Conservation (phyloP, 53 echinoderm and acorn worm species). For the Temnopleurus reevesii region DNA sequence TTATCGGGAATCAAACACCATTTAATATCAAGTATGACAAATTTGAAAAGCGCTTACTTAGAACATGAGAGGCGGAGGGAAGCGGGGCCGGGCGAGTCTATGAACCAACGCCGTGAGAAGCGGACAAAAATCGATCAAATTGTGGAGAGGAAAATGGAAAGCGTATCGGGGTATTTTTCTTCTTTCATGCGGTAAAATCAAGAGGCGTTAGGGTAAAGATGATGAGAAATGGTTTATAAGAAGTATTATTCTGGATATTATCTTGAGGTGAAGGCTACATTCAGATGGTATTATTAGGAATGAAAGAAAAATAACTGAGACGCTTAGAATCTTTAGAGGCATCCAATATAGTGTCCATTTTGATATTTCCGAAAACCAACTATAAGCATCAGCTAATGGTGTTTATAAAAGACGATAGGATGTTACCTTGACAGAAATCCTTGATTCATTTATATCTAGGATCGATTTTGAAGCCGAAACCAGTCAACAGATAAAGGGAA, state of each 20-base stretch:
- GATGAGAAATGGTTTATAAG: background rate
- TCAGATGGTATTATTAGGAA: background rate
- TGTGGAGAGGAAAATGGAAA: background rate
- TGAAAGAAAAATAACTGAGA: background rate
- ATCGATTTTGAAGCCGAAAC: too few species aligned
- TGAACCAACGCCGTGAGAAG: background rate
- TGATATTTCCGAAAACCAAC: too few species aligned
- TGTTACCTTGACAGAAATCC: too few species aligned
- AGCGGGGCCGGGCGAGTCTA: background rate
- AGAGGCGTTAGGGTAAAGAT: background rate
- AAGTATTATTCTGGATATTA: too few species aligned
- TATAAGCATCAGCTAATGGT: too few species aligned
- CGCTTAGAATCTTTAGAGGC: background rate
- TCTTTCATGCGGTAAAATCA: background rate
- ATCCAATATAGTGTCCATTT: too few species aligned
- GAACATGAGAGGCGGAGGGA: background rate
- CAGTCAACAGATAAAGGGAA: too few species aligned
- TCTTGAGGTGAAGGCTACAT: background rate
- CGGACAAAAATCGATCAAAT: conserved; percentile 1
- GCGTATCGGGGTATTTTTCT: background rate
- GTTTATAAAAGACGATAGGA: too few species aligned
- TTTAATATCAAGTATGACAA: conserved; percentile 30
- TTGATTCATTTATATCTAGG: too few species aligned
- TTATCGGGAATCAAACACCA: conserved; percentile 45
- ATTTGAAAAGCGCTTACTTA: conserved; percentile 13